A percentile compares a stretch with the other conserved stretches of the same genome.
These are phyloP conservation scores for Aromia moschata DNA, from an alignment of 2,888 invertebrate genomes.

Conservation along the genomic window DNA sequence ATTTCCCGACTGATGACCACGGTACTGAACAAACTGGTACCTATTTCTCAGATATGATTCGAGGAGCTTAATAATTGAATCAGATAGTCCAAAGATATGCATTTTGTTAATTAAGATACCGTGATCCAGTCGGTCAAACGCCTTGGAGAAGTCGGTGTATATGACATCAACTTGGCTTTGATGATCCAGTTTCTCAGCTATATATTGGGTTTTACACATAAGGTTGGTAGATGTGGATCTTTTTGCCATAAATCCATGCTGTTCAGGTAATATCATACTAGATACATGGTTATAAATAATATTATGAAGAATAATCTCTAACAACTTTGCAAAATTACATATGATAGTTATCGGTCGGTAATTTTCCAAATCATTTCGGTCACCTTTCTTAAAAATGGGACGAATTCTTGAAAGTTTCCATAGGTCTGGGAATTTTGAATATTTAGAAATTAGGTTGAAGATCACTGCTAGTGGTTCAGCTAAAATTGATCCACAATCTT, in stretches of 20 bases:
- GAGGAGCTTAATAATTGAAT: not conserved
- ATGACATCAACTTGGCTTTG: not conserved
- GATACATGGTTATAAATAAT: not conserved
- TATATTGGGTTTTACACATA: not conserved
- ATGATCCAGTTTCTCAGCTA: not conserved
- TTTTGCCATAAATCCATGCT: not conserved
- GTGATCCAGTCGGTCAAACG: conserved; percentile 5
- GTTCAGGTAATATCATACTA: not conserved
- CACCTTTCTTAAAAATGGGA: not conserved
- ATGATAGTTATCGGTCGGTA: not conserved
- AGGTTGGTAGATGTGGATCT: not conserved
- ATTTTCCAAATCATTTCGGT: not conserved
- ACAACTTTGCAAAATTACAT: not conserved
- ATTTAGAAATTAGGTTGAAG: not conserved
- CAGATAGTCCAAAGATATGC: not conserved
- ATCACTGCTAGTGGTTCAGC: not conserved
- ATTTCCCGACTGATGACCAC: not conserved
- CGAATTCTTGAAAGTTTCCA: not conserved
- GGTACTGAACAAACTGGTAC: not conserved
- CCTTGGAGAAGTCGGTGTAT: conserved; percentile 9
- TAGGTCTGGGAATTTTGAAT: not conserved
- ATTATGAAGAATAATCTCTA: not conserved
- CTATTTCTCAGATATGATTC: not conserved
- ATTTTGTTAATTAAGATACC: conserved; percentile 3
- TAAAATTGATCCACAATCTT: not conserved